Conservation (phyloP, 1,140 invertebrate genomes). For the Bombus soroeensis region DNA sequence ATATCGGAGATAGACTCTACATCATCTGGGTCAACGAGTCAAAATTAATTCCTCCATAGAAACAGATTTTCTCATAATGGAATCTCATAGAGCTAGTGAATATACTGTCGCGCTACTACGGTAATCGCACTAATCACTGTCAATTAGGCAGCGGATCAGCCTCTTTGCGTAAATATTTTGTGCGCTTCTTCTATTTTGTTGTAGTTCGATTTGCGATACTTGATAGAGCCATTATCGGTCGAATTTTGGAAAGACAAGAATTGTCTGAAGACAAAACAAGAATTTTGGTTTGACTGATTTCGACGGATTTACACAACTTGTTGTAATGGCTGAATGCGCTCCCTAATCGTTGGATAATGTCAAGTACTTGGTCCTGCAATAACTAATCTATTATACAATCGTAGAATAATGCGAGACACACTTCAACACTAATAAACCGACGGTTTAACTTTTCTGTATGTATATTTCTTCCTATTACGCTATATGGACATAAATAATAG, state of each 20-base stretch:
- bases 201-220: too few relatives aligned
- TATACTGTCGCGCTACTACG: slow-evolving; percentile 27
- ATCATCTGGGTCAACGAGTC: slow-evolving; percentile 28
- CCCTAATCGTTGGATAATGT: slow-evolving; percentile 10
- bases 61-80: not conserved
- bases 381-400: slow-evolving; percentile 14
- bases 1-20: slow-evolving; percentile 21
- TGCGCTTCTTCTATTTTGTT: not conserved
- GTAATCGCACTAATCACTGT: slow-evolving; percentile 20
- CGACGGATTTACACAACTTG: too few relatives aligned
- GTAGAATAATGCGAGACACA: slow-evolving; percentile 29
- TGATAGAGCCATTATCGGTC: not conserved
- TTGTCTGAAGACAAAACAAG: too few relatives aligned
- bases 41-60: slow-evolving; percentile 5
- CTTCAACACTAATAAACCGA: slow-evolving; percentile 38
- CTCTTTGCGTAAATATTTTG: not conserved
- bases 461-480: not conserved
- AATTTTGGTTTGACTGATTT: not conserved
- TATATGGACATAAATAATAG: slow-evolving; percentile 10
- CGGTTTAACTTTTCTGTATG: not conserved
- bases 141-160: slow-evolving; percentile 40
- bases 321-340: slow-evolving; percentile 9
- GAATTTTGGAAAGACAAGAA: not conserved
- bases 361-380: slow-evolving; percentile 48
- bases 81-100: not conserved